Evolutionary conservation across 2,113 vertebrate genomes (phyloP).

Genomic region (Heterotilapia buettikoferi): DNA sequence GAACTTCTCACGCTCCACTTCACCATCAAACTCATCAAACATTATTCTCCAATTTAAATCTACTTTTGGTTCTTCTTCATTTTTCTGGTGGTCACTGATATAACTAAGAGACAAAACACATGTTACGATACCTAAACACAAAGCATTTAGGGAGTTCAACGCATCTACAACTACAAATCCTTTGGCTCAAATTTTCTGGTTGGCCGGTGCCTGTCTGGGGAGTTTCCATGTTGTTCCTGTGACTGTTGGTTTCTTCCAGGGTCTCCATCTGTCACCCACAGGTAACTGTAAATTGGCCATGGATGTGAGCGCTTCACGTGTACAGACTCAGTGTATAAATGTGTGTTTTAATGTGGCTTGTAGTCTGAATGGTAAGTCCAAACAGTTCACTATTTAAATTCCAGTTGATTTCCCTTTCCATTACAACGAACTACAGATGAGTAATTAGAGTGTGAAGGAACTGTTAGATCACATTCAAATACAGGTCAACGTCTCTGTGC

Average conservation of each 20-base stretch:
- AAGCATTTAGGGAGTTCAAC: not conserved
- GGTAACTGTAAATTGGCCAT: not conserved
- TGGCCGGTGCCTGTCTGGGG: not conserved
- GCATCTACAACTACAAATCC: not conserved
- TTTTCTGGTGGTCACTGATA: not conserved
- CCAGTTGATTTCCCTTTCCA: not conserved
- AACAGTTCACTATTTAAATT: not conserved
- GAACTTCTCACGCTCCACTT: not conserved
- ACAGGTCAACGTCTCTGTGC: not conserved
- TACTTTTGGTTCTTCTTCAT: not conserved
- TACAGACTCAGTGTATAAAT: not conserved
- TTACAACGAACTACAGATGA: not conserved
- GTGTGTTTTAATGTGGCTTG: not conserved
- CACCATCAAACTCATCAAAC: not conserved
- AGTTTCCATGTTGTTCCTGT: not conserved
- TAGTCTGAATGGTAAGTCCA: not conserved
- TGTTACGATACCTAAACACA: not conserved
- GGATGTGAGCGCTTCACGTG: not conserved
- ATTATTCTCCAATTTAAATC: not conserved
- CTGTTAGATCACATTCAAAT: not conserved
- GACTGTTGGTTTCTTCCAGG: not conserved
- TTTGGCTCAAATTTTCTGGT: fast-evolving
- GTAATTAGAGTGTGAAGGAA: not conserved
- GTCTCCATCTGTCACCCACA: not conserved
- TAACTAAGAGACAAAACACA: not conserved